phyloP scores from a whole-genome alignment of 2,113 vertebrate species.

The Sinocyclocheilus anophthalmus region DNA sequence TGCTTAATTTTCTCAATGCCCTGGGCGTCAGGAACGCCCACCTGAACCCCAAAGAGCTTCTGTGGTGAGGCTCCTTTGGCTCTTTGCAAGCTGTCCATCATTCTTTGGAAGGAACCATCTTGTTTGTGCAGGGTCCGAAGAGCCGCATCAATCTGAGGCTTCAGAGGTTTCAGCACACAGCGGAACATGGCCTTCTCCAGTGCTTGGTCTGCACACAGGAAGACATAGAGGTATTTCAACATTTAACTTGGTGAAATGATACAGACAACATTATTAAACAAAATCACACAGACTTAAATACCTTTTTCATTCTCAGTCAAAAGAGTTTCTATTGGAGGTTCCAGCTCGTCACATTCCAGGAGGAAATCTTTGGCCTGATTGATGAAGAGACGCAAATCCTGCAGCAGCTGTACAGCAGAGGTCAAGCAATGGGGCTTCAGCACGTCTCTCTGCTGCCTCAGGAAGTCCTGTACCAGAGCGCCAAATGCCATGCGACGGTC shows the following conservation, averaged over 20 bases:
- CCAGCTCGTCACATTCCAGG: constrained; percentile 57
- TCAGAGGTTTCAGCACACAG: constrained; percentile 75
- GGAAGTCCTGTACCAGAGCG: constrained; percentile 73
- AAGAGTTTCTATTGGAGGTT: constrained; percentile 62
- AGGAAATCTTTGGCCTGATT: constrained; percentile 66
- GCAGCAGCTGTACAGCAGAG: constrained; percentile 64
- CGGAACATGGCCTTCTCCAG: constrained; percentile 78
- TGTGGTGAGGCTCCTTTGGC: constrained; percentile 64
- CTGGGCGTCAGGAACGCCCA: constrained; percentile 58
- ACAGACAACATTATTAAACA: not conserved
- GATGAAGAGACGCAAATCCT: constrained; percentile 68
- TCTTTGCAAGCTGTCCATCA: constrained; percentile 67
- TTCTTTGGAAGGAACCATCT: constrained; percentile 69
- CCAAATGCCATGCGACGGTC: constrained; percentile 71
- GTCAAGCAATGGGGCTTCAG: constrained; percentile 25
- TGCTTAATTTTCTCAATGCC: constrained; percentile 73
- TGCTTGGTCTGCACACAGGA: constrained; percentile 65
- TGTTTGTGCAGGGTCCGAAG: constrained; percentile 64
- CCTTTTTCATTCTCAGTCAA: constrained; percentile 67
- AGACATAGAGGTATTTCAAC: not conserved
- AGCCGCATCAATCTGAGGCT: constrained; percentile 63
- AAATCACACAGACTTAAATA: constrained; percentile 33
- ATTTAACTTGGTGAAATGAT: not conserved
- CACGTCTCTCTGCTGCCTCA: constrained; percentile 67
- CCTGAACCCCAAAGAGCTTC: constrained; percentile 63